These are phyloP conservation scores for Dicycla oo DNA, from an alignment of 2,888 invertebrate genomes.

Conservation along the genomic window DNA sequence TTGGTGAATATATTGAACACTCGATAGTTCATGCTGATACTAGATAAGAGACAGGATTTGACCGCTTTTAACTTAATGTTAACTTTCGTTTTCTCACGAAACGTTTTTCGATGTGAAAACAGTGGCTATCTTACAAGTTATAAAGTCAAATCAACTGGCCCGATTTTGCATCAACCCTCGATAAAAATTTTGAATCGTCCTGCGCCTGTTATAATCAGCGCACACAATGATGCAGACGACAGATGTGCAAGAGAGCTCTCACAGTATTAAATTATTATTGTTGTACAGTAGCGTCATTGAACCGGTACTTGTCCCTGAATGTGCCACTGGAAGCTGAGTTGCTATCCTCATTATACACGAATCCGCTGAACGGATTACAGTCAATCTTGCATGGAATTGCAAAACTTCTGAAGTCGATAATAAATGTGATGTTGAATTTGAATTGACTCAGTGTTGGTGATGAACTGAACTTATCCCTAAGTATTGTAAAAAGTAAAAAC, in stretches of 20 bases:
- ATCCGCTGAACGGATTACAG: background rate
- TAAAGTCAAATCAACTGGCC: background rate
- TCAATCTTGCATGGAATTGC: background rate
- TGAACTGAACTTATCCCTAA: background rate
- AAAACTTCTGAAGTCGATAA: background rate
- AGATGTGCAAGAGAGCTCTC: slow-evolving; percentile 28
- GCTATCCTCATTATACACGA: slow-evolving; percentile 7
- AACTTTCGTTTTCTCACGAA: background rate
- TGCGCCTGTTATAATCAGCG: background rate
- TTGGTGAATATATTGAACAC: background rate
- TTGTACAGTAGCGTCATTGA: slow-evolving; percentile 13
- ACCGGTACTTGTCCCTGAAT: background rate
- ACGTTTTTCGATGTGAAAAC: background rate
- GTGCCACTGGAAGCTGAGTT: background rate
- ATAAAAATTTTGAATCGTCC: background rate
- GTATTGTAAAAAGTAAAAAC: background rate
- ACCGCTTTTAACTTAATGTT: background rate
- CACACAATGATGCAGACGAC: slow-evolving; percentile 14
- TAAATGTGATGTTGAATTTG: background rate
- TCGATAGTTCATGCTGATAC: background rate
- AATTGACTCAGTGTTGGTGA: background rate
- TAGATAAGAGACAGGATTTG: background rate
- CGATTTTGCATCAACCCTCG: slow-evolving; percentile 7
- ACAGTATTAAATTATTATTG: slow-evolving; percentile 16
- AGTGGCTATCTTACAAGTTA: background rate